Base-by-base conservation (phyloP, 2,113 vertebrate genomes). In the Phocoena phocoena region DNA sequence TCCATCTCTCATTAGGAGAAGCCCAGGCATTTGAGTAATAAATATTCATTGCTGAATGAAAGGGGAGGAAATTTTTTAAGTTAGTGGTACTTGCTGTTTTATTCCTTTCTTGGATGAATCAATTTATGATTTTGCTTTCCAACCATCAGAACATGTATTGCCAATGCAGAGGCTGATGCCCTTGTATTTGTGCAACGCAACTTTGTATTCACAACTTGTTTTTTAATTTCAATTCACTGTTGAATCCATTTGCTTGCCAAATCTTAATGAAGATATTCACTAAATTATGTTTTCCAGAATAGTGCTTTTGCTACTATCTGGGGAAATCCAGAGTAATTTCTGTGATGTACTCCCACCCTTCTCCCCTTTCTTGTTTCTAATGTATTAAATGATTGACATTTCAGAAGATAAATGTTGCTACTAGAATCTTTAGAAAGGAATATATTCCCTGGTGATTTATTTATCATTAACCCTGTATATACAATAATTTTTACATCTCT, bases 41-140 rank as follows among this genome's bases (percentile, higher is more conserved):
- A 83, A 38, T 50, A 65, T 3, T 95, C 13, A n/a, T 63, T 81
- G 41, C 25, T 86, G 26, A 89, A 9, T 93, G 33, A 90, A 94
- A 95, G n/a, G 74, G 38, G 41, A 92, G 13, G n/a, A 90, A 36
- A 36, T 68, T 65, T 95, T 85, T 55, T 8, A 88, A 90, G 47
- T n/a, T 83, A 47, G 8, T 25, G 53, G 1, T 80, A 60, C 90
- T 95, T 90, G 36, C n/a, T 83, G 2, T 73, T 86, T 95, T 80
- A 80, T 47, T 79, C 9, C 8, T 44, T 74, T 87, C 31, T 99
- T 99, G 76, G 99, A 99, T 98, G 99, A 99, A 99, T 99, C 99
- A 62, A 99, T 99, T 98, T 99, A 99, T 81, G 99, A 99, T 97
- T 99, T 99, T 98, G 99, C 99, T 99, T 99, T 99, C 98, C 99